phyloP scores from a whole-genome alignment of 1,140 invertebrate genomes.

The Scaptodrosophila lebanonensis region DNA sequence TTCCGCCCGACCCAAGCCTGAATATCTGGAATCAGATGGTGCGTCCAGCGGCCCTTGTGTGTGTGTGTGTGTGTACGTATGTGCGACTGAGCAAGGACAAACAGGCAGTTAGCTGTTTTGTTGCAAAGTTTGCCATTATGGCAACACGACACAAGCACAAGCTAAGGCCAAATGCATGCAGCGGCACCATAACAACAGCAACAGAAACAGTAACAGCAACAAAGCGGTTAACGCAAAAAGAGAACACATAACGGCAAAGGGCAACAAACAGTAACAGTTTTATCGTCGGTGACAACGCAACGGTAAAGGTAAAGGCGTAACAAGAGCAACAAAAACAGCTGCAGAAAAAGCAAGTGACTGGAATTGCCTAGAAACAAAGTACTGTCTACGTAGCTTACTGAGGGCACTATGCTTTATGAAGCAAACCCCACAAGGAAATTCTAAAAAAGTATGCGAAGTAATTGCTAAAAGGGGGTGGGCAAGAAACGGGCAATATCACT shows the following conservation, averaged over 20 bases:
- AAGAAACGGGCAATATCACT: constrained; percentile 33
- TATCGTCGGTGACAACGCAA: constrained; percentile 52
- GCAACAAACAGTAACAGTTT: constrained; percentile 48
- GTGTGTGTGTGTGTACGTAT: too few species aligned
- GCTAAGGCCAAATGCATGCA: too few species aligned
- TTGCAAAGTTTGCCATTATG: constrained; percentile 46
- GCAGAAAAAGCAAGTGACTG: constrained; percentile 44
- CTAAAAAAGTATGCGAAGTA: constrained; percentile 19
- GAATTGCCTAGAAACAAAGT: constrained; percentile 59
- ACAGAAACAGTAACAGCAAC: constrained; percentile 15
- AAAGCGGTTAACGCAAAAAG: too few species aligned
- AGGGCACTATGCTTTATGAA: constrained; percentile 2
- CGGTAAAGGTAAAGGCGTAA: constrained; percentile 8
- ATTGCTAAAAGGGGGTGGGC: constrained; percentile 19
- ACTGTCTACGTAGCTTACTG: constrained; percentile 9
- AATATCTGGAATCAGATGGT: too few species aligned
- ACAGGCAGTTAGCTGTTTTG: constrained; percentile 30
- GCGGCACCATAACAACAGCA: constrained; percentile 17
- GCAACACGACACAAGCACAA: constrained; percentile 16
- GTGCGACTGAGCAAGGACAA: too few species aligned
- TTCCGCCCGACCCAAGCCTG: too few species aligned
- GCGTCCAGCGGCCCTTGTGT: too few species aligned
- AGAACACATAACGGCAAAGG: too few species aligned
- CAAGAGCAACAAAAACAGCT: constrained; percentile 40
- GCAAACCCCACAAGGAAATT: constrained; percentile 36